Base-by-base conservation (phyloP, 2,113 vertebrate species). In the Rhegmatorhina hoffmannsi region DNA sequence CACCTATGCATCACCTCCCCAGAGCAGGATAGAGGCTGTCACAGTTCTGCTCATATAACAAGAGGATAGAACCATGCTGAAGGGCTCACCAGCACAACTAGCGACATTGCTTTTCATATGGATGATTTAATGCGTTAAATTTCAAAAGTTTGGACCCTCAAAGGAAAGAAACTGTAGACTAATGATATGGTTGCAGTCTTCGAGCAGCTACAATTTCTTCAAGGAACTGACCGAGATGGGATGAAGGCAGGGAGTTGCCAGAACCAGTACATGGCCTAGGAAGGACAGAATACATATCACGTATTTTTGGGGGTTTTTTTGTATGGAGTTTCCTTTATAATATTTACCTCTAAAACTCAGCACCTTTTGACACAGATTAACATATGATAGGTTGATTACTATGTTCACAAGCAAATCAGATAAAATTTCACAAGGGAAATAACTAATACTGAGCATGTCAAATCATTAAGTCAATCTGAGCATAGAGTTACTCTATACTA, bases 11-110 rank as follows among this genome's bases (percentile, higher is more conserved):
- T 38, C 38, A 38, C 38, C 31, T 49, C 46, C 82, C 75, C 50
- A 58, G 67, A 76, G 74, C 24, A 74, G 60, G 9, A 75, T 29
- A 77, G 29, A 82, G 21, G 40, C 49, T 83, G 70, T 11, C n/a
- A 38, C 1, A 1, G 63, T 33, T 36, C 26, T 68, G 52, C 44
- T 2, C 2, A 5, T 3, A 46, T 1, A 0, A 44, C 36, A 56
- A 59, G 62, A 88, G 40, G 15, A 36, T 58, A 43, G 44, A 91
- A 47, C 69, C 0, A 0, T 4, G 10, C 47, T 50, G 79, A 72
- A 60, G 29, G 34, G 53, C 46, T 83, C 46, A 52, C 40, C 66
- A 83, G 58, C 63, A n/a, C 3, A 7, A 49, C 53, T 29, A 77
- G 63, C 16, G 86, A n/a, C 64, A 31, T 14, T 34, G 17, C 68